Evolutionary conservation across 2,797 vertebrate genomes (phyloP).

Genomic region (Bradypus variegatus): DNA sequence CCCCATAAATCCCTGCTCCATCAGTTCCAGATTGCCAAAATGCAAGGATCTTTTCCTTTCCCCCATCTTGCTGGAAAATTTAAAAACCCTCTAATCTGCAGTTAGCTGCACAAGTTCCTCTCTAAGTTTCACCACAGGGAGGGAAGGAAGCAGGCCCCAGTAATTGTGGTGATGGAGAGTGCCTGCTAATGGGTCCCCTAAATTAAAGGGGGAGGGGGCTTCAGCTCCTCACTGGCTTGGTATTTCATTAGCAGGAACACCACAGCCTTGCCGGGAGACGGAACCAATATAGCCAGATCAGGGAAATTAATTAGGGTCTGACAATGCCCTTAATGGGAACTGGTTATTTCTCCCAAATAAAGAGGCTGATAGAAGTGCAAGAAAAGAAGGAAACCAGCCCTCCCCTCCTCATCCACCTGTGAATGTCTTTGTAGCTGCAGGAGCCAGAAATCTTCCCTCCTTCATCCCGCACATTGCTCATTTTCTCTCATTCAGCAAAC

Average conservation of each 20-base stretch:
- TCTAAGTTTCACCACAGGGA: not conserved
- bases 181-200: constrained; percentile 30
- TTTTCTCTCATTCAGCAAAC: not conserved
- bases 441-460: not conserved
- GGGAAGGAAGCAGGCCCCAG: constrained; percentile 42
- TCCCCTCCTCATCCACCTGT: not conserved
- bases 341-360: constrained; percentile 51
- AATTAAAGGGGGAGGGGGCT: constrained; percentile 22
- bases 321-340: constrained; percentile 43
- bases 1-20: not conserved
- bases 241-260: constrained; percentile 36
- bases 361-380: constrained; percentile 41
- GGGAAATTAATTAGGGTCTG: constrained; percentile 60
- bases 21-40: not conserved
- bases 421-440: not conserved
- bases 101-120: not conserved
- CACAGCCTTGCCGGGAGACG: constrained; percentile 11
- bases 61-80: constrained; percentile 26
- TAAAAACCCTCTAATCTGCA: not conserved
- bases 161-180: constrained; percentile 42
- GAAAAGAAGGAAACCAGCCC: constrained; percentile 5
- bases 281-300: constrained; percentile 51
- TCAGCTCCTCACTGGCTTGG: constrained; percentile 4
- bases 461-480: not conserved
- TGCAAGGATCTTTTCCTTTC: not conserved